Evolutionary conservation across 2,113 vertebrate species (phyloP).

Genomic region (Aspiorhynchus laticeps): DNA sequence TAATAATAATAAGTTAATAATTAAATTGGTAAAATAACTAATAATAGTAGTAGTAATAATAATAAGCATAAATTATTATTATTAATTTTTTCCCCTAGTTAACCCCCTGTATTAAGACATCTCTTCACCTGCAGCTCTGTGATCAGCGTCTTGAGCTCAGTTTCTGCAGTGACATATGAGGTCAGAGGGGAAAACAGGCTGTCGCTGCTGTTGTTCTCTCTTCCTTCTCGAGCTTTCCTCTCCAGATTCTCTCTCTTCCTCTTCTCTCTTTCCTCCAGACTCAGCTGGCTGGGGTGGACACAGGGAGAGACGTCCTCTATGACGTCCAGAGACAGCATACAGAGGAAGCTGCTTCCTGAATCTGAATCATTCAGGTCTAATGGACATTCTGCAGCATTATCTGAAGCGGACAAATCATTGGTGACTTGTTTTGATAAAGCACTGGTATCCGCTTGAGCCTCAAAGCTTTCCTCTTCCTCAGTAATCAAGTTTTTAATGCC

Average conservation of each 20-base stretch:
- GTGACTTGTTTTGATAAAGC: background rate
- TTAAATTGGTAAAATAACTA: background rate
- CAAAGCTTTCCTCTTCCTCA: background rate
- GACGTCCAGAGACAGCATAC: conserved; percentile 77
- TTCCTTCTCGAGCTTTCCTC: conserved; percentile 70
- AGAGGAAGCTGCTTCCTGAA: conserved; percentile 69
- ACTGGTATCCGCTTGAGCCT: background rate
- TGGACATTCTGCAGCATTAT: background rate
- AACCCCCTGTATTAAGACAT: background rate
- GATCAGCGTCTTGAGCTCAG: conserved; percentile 87
- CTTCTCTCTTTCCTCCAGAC: conserved; percentile 76
- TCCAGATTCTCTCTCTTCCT: conserved; percentile 83
- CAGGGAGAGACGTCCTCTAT: conserved; percentile 71
- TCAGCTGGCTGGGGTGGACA: conserved; percentile 68
- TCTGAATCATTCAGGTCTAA: conserved; percentile 64
- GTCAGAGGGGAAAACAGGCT: conserved; percentile 87
- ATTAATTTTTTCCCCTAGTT: background rate
- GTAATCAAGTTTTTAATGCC: background rate
- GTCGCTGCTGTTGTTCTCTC: conserved; percentile 61
- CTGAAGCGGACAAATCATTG: background rate
- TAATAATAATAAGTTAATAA: no score
- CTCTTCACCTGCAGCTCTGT: conserved; percentile 85
- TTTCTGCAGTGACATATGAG: conserved; percentile 88
- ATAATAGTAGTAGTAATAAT: no score
- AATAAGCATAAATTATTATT: no score